Evolutionary conservation across 2,888 invertebrate genomes (phyloP).

Genomic region (Lutraria lutraria): DNA sequence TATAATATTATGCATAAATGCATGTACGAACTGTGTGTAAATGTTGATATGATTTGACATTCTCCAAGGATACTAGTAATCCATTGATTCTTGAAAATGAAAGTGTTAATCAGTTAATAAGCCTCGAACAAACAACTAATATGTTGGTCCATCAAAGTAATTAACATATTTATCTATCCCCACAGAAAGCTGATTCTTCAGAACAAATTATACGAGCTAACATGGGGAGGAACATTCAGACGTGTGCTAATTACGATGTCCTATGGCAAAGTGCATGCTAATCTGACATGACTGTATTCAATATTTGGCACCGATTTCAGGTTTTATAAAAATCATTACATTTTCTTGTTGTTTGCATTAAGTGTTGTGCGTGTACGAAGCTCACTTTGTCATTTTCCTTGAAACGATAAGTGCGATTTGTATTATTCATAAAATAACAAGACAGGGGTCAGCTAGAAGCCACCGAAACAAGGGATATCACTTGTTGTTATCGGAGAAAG

Average conservation of each 20-base stretch:
- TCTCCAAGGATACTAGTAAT: neutral
- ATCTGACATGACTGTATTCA: neutral
- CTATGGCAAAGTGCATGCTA: neutral
- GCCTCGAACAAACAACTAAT: neutral
- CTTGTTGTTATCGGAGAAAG: too few species aligned
- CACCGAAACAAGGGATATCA: too few species aligned
- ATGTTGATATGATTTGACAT: neutral
- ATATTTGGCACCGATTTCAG: too few species aligned
- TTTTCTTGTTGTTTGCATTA: too few species aligned
- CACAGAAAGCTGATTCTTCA: constrained; percentile 2
- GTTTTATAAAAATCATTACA: too few species aligned
- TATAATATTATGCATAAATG: neutral
- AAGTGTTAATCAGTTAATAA: neutral
- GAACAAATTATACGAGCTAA: neutral
- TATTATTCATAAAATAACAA: too few species aligned
- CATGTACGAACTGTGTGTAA: neutral
- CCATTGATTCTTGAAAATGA: neutral
- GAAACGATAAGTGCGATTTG: too few species aligned
- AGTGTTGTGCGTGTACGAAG: too few species aligned
- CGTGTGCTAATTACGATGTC: neutral
- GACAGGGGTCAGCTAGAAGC: too few species aligned
- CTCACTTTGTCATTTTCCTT: too few species aligned
- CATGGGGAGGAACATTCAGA: neutral
- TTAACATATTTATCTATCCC: neutral
- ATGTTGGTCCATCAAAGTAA: neutral